Base-by-base conservation (phyloP, 2,888 invertebrate species). In the Cybosia mesomella region DNA sequence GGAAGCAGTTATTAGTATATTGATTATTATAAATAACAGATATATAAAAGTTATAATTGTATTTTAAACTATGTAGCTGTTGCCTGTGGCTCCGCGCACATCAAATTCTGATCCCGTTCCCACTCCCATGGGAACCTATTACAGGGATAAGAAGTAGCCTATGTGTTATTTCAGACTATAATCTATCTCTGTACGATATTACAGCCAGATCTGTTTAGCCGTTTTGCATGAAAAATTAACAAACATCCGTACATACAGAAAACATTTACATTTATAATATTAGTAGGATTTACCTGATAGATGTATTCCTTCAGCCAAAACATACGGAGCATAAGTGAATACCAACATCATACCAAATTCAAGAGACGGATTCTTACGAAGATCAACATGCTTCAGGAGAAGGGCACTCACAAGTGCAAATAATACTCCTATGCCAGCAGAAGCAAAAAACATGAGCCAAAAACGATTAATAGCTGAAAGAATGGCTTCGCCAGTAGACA, bases 311-410 rank as follows among this genome's bases (percentile, higher is more conserved):
- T 99, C 99, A 55, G 99, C 99, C 68, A 99, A 95, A 2, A 99
- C 99, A 93, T 99, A 99, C 0, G 99, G 99, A 11, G 98, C 98
- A 93, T 99, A 99, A 2, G 99, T 99, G 88, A 99, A 99, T 58
- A 99, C 98, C 80, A 99, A 93, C 98, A 99, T 99, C 96, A 99
- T 98, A 55, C 98, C 99, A 95, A 99, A 99, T 92, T 99, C 99
- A 71, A 99, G 95, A 9, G 99, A 99, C 0, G 99, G 99, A 94
- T 99, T 99, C 89, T 99, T 99, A 66, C 99, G 96, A 70, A 99
- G 95, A 94, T 99, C 99, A 72, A 99, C 97, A 95, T 99, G 98
- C 92, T 99, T 99, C 60, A 99, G 95, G 57, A 99, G 91, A 64
- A 99, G 93, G 39, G 99, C 98, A 92, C 98, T 99, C 49, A 98